Evolutionary conservation across 2,797 vertebrate species (phyloP).

Genomic region (Enteromius radiatus): DNA sequence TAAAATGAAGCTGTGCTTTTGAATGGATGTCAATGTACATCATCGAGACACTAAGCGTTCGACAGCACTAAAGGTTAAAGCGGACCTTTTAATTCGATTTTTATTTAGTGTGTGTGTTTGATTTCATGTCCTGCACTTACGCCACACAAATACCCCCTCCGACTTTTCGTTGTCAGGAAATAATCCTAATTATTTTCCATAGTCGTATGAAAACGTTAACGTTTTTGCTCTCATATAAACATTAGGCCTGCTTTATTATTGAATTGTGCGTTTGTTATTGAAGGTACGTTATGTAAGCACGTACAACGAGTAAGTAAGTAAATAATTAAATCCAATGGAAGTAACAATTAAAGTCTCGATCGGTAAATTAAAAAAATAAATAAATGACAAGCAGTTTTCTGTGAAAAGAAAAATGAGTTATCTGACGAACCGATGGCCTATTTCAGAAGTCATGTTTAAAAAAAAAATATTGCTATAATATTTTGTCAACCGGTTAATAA

Average conservation of each 20-base stretch:
- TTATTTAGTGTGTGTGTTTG: not conserved
- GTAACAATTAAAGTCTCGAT: not conserved
- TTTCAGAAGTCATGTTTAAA: not conserved
- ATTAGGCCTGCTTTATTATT: not conserved
- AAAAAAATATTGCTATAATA: not conserved
- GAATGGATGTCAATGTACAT: slow-evolving; percentile 30
- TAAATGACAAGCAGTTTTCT: not conserved
- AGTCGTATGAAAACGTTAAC: not conserved
- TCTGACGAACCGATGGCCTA: no score
- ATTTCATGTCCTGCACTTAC: not conserved
- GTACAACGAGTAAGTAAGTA: not conserved
- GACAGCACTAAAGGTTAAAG: not conserved
- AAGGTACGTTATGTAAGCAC: no score
- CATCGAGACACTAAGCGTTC: not conserved
- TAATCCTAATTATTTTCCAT: not conserved
- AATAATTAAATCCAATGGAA: not conserved
- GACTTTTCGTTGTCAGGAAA: no score
- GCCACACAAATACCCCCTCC: no score
- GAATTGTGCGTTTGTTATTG: not conserved
- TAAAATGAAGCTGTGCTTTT: slow-evolving; percentile 20
- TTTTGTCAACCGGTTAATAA: not conserved
- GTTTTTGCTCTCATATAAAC: not conserved
- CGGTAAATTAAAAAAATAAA: not conserved
- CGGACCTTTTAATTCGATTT: slow-evolving; percentile 30
- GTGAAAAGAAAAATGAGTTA: not conserved